Evolutionary conservation across 2,113 vertebrate species (phyloP).

Genomic region (Cichladusa arquata): DNA sequence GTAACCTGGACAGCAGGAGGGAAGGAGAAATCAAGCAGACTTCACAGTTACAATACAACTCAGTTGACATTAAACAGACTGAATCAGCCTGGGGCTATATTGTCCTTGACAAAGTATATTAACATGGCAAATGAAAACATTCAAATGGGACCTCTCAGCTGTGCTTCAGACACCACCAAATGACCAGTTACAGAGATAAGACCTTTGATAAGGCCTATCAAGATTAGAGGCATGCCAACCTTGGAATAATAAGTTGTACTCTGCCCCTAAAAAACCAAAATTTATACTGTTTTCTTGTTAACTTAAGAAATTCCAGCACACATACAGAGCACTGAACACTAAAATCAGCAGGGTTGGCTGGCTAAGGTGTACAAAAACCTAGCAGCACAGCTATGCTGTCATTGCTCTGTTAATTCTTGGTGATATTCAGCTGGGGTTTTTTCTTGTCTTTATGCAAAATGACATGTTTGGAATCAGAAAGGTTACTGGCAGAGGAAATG

Average conservation of each 20-base stretch:
- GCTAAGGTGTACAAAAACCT: not conserved
- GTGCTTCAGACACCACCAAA: not conserved
- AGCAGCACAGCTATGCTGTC: not conserved
- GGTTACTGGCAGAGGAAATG: not conserved
- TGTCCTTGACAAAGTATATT: not conserved
- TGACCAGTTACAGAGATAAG: not conserved
- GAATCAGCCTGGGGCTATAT: not conserved
- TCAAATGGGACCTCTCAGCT: not conserved
- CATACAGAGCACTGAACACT: not conserved
- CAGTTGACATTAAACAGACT: not conserved
- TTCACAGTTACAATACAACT: not conserved
- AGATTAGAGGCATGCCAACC: not conserved
- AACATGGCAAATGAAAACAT: not conserved
- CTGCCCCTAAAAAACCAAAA: not conserved
- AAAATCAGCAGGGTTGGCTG: not conserved
- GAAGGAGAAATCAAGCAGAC: not conserved
- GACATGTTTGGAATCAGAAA: fast-evolving
- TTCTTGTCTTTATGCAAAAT: not conserved
- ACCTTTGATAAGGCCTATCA: not conserved
- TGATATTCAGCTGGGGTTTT: not conserved
- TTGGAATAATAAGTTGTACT: not conserved
- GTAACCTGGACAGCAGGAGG: not conserved
- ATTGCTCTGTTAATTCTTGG: not conserved
- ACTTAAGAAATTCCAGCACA: not conserved
- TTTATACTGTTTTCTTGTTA: not conserved